phyloP scores from a whole-genome alignment of 2,113 vertebrate species.

The Sclerurus mexicanus region DNA sequence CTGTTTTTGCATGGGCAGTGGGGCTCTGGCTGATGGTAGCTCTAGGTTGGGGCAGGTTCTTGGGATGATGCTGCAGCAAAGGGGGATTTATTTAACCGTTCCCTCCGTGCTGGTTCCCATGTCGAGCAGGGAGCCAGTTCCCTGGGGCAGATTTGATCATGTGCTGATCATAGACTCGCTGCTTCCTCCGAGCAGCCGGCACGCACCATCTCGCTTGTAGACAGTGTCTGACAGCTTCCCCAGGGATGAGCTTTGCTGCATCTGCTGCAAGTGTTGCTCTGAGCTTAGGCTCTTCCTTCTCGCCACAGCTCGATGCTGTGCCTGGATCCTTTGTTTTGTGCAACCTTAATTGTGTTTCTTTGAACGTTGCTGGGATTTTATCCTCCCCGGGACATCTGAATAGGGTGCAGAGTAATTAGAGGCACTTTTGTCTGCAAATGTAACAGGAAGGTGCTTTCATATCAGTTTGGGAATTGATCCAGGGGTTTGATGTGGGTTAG shows the following conservation, averaged over 20 bases:
- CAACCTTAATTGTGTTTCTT: not conserved
- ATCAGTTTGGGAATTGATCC: not conserved
- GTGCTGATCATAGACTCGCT: not conserved
- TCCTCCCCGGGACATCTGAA: not conserved
- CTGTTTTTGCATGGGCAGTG: not conserved
- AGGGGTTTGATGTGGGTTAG: not conserved
- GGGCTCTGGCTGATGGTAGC: not conserved
- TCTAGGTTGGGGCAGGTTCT: not conserved
- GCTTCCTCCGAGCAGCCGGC: not conserved
- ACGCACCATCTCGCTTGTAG: not conserved
- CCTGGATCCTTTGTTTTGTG: not conserved
- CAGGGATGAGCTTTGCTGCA: not conserved
- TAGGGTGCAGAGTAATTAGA: not conserved
- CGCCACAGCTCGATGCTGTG: not conserved
- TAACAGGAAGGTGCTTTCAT: not conserved
- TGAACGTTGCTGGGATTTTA: not conserved
- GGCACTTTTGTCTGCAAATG: fast-evolving
- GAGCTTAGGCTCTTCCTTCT: not conserved
- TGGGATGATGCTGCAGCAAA: not conserved
- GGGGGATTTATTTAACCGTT: not conserved
- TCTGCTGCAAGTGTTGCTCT: not conserved
- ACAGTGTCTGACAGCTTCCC: not conserved
- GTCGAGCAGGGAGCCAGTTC: not conserved
- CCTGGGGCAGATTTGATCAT: not conserved
- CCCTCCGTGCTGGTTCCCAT: not conserved